phyloP scores from a whole-genome alignment of 1,140 invertebrate species.

The Neomicropteryx cornuta region DNA sequence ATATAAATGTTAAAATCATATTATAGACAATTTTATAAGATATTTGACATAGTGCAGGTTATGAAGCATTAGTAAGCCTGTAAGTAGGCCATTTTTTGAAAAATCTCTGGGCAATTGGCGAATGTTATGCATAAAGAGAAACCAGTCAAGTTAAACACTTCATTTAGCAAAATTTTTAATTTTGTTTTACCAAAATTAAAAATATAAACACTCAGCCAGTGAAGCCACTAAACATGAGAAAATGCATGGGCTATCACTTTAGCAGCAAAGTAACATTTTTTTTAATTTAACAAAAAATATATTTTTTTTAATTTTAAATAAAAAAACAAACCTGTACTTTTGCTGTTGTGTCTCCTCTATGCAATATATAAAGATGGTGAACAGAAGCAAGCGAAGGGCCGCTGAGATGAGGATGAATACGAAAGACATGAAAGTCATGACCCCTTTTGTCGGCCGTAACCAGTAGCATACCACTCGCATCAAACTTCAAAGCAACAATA shows the following conservation, averaged over 20 bases:
- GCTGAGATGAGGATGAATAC: slow-evolving; percentile 85
- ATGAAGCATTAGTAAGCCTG: slow-evolving; percentile 3
- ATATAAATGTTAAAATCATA: neutral
- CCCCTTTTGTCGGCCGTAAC: slow-evolving; percentile 89
- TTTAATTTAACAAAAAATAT: slow-evolving; percentile 4
- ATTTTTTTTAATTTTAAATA: neutral
- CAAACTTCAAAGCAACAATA: slow-evolving; percentile 84
- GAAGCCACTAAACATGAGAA: no score
- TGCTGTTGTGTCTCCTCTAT: slow-evolving; percentile 76
- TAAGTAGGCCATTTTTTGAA: no score
- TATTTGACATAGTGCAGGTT: slow-evolving; percentile 7
- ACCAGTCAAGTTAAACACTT: no score
- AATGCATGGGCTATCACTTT: no score
- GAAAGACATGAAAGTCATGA: slow-evolving; percentile 93
- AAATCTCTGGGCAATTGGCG: no score
- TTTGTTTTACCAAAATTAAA: no score
- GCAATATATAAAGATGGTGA: slow-evolving; percentile 92
- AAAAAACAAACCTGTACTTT: slow-evolving; percentile 49
- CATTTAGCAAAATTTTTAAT: no score
- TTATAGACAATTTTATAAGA: slow-evolving; percentile 15
- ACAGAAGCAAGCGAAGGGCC: slow-evolving; percentile 80
- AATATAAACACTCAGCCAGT: no score
- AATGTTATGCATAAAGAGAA: no score
- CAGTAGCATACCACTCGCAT: slow-evolving; percentile 81
- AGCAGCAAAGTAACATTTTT: no score